Evolutionary conservation across 1,140 invertebrate genomes (phyloP).

Genomic region (Chironomus striatipennis): DNA sequence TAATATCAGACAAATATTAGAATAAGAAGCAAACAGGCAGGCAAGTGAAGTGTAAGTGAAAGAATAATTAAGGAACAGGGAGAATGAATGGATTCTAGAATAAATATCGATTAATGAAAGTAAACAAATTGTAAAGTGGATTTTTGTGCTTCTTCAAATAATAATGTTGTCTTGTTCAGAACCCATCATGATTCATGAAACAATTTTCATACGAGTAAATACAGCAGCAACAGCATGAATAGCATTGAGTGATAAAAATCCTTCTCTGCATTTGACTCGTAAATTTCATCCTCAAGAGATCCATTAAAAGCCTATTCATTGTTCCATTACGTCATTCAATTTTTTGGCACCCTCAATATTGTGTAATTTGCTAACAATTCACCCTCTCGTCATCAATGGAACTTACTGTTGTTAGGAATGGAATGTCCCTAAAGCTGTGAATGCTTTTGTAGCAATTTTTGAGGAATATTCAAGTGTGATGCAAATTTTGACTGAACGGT

Average conservation of each 20-base stretch:
- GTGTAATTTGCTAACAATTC: not conserved
- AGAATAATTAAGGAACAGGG: no score
- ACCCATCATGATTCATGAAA: no score
- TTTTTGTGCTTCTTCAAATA: no score
- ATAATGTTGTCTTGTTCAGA: no score
- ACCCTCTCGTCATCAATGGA: not conserved
- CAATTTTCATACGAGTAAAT: not conserved
- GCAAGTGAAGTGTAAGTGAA: no score
- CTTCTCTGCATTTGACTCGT: conserved; percentile 6
- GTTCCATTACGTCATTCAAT: not conserved
- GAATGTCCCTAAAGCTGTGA: not conserved
- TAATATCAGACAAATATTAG: no score
- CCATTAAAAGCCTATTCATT: not conserved
- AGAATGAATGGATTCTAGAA: no score
- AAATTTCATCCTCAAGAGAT: not conserved
- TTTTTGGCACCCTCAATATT: not conserved
- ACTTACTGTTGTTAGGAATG: not conserved
- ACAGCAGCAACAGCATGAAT: not conserved
- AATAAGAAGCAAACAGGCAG: no score
- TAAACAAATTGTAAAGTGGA: no score
- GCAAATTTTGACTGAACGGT: not conserved
- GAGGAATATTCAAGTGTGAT: no score
- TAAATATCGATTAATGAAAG: no score
- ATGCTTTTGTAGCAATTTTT: no score
- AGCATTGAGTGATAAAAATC: not conserved